Percentiles rank a stretch among this genome's conserved stretches.
These are phyloP conservation scores for Drosophila grimshawi DNA, from an alignment of 1,140 invertebrate genomes.

Conservation along the genomic window DNA sequence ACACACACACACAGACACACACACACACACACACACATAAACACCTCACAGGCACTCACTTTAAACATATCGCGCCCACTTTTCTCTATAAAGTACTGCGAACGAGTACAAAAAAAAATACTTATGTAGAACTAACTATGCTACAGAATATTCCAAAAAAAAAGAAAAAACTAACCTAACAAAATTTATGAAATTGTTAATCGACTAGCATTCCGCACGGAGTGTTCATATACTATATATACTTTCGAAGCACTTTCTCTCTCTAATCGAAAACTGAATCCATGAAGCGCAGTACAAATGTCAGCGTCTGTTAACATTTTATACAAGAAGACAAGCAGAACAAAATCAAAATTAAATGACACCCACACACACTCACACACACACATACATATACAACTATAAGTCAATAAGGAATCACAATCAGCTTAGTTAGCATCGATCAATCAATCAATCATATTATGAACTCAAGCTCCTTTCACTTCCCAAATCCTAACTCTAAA, in stretches of 20 bases:
- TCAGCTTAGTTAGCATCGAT: conserved; percentile 25
- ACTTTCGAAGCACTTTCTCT: conserved; percentile 40
- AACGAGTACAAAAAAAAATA: conserved; percentile 29
- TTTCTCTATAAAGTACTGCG: conserved; percentile 45
- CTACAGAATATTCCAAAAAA: conserved; percentile 26
- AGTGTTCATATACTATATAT: conserved; percentile 33
- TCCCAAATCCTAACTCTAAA: conserved; percentile 35
- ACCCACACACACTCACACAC: conserved; percentile 18
- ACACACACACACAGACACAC: conserved; percentile 3
- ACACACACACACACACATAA: conserved; percentile 6
- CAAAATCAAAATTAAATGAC: conserved; percentile 33
- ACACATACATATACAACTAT: neutral
- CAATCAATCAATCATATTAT: conserved; percentile 12
- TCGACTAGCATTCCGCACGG: conserved; percentile 22
- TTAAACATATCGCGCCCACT: conserved; percentile 69
- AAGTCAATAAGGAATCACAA: conserved; percentile 24
- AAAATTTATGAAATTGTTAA: conserved; percentile 43
- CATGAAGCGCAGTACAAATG: conserved; percentile 47
- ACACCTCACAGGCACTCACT: conserved; percentile 8
- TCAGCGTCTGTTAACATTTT: conserved; percentile 48
- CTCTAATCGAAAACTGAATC: conserved; percentile 9
- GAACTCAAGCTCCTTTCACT: conserved; percentile 14
- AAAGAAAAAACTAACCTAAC: conserved; percentile 21
- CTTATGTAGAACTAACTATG: conserved; percentile 36
- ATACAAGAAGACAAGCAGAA: conserved; percentile 30